phyloP scores from a whole-genome alignment of 2,113 vertebrate species.

The Podarcis muralis region DNA sequence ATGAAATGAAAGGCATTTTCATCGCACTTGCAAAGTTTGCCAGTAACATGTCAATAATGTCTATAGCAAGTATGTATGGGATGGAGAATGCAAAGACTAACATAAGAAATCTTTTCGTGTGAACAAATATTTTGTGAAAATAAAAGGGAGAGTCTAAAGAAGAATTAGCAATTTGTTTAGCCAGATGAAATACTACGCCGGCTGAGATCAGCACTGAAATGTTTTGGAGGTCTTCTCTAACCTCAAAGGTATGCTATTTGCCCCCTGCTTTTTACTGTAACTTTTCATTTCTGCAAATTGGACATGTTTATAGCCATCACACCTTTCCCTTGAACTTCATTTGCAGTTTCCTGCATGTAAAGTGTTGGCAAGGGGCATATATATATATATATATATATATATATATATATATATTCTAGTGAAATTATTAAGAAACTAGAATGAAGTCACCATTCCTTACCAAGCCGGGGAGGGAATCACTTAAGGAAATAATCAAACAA shows the following conservation, averaged over 20 bases:
- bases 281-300: constrained; percentile 22
- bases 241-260: constrained; percentile 56
- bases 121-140: constrained; percentile 12
- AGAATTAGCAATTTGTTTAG: constrained; percentile 1
- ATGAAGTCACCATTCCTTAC: constrained; percentile 8
- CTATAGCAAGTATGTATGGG: not conserved
- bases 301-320: constrained; percentile 62
- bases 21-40: not conserved
- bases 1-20: not conserved
- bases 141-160: not conserved
- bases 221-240: constrained; percentile 21
- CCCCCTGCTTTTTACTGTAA: constrained; percentile 47
- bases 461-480: not conserved
- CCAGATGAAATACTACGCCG: constrained; percentile 48
- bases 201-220: not conserved
- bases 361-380: constrained; percentile 34
- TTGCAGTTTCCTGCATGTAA: constrained; percentile 45
- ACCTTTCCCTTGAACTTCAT: constrained; percentile 60
- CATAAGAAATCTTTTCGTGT: not conserved
- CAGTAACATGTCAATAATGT: not conserved
- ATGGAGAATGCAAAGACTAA: not conserved
- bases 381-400: too few relatives aligned
- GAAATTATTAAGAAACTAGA: constrained; percentile 52
- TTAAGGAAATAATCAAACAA: constrained; percentile 8
- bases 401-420: constrained; percentile 22